Evolutionary conservation across 53 echinoderm and acorn worm genomes (phyloP).

Genomic region (Temnopleurus reevesii): DNA sequence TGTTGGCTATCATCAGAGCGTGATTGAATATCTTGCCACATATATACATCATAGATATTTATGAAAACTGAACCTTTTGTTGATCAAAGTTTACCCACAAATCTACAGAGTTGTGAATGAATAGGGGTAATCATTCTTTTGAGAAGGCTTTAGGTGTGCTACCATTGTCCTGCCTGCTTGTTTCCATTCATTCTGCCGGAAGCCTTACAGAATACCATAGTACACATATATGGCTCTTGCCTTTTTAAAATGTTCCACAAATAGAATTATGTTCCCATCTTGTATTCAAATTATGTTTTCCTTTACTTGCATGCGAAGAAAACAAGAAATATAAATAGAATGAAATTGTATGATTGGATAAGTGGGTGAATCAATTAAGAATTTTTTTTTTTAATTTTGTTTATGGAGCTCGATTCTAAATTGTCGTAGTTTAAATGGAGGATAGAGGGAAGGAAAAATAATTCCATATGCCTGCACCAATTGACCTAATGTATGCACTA

Average conservation of each 20-base stretch:
- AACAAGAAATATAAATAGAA: no score
- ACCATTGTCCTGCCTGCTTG: background rate
- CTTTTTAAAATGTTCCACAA: no score
- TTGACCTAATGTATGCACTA: background rate
- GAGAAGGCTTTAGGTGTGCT: background rate
- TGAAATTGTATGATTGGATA: no score
- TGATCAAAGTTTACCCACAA: constrained; percentile 18
- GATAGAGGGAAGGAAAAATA: constrained; percentile 2
- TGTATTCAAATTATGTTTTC: no score
- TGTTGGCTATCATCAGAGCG: background rate
- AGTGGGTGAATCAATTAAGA: no score
- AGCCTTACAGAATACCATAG: no score
- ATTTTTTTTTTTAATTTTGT: no score
- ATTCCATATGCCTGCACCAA: constrained; percentile 26
- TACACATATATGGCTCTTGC: no score
- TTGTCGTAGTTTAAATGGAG: no score
- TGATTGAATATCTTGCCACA: background rate
- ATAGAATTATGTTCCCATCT: no score
- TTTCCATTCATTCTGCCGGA: background rate
- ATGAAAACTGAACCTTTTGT: background rate
- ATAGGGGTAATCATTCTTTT: background rate
- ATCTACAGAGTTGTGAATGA: background rate
- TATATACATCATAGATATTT: background rate
- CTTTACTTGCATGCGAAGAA: no score
- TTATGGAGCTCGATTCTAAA: background rate